These are phyloP conservation scores for Onthophagus sagittarius DNA, from an alignment of 2,888 invertebrate genomes.

Conservation along the genomic window DNA sequence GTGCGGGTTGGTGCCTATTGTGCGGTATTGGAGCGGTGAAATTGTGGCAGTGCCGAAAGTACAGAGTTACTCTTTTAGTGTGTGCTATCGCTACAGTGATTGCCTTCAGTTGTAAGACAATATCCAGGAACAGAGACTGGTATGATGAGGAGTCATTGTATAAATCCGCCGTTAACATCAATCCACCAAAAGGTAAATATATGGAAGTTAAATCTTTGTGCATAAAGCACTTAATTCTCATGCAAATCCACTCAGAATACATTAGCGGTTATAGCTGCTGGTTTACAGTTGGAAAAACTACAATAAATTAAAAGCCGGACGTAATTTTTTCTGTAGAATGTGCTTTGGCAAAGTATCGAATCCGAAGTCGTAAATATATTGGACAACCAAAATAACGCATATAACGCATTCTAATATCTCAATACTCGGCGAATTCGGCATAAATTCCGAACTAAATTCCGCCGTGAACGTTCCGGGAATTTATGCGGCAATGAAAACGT, in stretches of 20 bases:
- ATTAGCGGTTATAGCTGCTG: no score
- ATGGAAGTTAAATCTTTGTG: background rate
- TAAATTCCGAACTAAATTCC: background rate
- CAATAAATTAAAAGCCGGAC: background rate
- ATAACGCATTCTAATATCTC: background rate
- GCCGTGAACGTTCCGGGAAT: conserved; percentile 1
- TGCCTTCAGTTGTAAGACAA: conserved; percentile 71
- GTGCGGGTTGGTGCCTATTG: conserved; percentile 90
- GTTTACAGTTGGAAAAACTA: background rate
- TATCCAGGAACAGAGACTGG: conserved; percentile 87
- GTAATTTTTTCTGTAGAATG: background rate
- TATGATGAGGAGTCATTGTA: conserved; percentile 89
- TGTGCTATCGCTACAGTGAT: conserved; percentile 57
- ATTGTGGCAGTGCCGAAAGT: conserved; percentile 51
- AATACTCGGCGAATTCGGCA: background rate
- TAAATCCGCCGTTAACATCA: conserved; percentile 83
- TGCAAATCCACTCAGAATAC: no score
- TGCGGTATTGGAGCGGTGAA: conserved; percentile 69
- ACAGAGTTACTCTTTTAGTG: conserved; percentile 49
- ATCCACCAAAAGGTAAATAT: conserved; percentile 92
- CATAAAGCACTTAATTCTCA: no score
- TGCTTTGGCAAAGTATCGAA: background rate
- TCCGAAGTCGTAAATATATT: background rate
- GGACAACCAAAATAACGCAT: background rate
- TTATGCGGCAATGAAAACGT: background rate